A percentile compares a stretch with the other conserved stretches of the same genome.
Conservation (phyloP, 2,888 invertebrate species). For the Cheiracanthium punctorium region DNA sequence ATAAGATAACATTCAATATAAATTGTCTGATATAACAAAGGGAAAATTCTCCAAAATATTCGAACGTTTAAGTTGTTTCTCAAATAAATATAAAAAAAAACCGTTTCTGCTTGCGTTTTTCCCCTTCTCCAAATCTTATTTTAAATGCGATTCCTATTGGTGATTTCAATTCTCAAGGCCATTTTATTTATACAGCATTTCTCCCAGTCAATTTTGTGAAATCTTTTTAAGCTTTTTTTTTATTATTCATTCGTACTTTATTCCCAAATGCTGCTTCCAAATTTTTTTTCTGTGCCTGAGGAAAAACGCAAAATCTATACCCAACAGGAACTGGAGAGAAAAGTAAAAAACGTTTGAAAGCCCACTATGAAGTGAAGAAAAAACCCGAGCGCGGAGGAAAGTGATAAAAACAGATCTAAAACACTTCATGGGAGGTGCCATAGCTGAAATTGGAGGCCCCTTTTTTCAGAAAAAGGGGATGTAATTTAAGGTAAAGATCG, state of each 20-base stretch:
- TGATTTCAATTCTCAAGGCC: constrained; percentile 51
- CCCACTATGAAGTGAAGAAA: constrained; percentile 15
- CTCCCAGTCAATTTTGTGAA: constrained; percentile 15
- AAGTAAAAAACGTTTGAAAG: constrained; percentile 25
- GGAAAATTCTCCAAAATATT: constrained; percentile 10
- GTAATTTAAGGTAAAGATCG: constrained; percentile 64
- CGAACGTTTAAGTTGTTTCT: constrained; percentile 6
- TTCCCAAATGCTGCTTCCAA: constrained; percentile 31
- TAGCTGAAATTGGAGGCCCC: constrained; percentile 58
- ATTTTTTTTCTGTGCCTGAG: constrained; percentile 20
- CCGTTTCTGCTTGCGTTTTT: no score
- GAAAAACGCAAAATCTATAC: constrained; percentile 49
- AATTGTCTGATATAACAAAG: no score
- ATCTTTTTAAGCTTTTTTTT: constrained; percentile 28
- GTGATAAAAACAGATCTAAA: constrained; percentile 58
- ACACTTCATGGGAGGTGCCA: constrained; percentile 41
- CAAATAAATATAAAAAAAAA: no score
- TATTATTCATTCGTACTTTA: constrained; percentile 32
- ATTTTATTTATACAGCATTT: constrained; percentile 63
- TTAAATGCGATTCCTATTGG: constrained; percentile 59
- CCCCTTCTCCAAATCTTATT: constrained; percentile 41
- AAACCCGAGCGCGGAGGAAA: neutral
- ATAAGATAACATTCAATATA: no score
- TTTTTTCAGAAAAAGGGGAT: constrained; percentile 43
- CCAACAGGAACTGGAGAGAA: constrained; percentile 23